Conservation (phyloP, 2,797 vertebrate genomes). For the Pygocentrus nattereri region DNA sequence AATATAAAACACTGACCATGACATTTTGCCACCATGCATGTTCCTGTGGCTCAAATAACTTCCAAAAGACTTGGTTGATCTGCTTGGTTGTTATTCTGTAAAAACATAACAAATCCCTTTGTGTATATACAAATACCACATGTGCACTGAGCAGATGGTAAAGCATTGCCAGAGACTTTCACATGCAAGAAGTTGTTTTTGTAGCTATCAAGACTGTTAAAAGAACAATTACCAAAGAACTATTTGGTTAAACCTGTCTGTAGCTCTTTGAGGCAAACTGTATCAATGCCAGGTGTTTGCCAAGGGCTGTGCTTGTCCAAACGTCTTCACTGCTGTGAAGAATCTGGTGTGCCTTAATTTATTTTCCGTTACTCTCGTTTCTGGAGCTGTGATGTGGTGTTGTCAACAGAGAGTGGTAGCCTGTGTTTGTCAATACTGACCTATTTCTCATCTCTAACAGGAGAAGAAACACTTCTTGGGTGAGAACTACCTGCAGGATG, state of each 20-base stretch:
- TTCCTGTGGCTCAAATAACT: background rate
- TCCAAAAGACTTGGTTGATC: background rate
- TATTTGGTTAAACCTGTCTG: background rate
- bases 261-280: background rate
- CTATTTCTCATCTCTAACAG: slow-evolving; percentile 67
- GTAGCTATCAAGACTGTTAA: background rate
- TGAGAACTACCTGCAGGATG: slow-evolving; percentile 89
- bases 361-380: background rate
- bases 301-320: background rate
- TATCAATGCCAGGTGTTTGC: background rate
- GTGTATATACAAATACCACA: background rate
- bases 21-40: background rate
- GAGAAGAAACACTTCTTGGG: slow-evolving; percentile 96
- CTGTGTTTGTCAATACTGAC: background rate
- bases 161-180: background rate
- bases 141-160: background rate
- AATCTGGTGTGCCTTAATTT: background rate
- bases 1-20: background rate
- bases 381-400: background rate
- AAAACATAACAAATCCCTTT: background rate
- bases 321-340: background rate
- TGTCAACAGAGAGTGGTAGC: background rate
- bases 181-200: background rate
- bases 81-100: background rate
- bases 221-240: background rate